Conservation (phyloP, 2,797 vertebrate genomes). For the Bovichtus variegatus region DNA sequence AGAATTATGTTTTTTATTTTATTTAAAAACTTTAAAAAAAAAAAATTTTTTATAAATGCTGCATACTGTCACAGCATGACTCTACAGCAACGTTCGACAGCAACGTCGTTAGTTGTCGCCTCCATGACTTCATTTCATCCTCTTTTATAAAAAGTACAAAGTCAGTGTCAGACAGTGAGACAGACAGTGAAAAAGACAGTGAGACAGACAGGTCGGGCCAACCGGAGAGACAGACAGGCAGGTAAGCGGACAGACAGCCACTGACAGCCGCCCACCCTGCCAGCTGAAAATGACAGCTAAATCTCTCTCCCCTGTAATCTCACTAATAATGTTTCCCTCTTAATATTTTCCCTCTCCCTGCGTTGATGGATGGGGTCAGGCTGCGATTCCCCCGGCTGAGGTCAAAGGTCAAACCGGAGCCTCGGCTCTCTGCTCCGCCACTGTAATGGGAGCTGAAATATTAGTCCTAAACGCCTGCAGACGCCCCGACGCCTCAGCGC, state of each 20-base stretch:
- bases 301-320: slow-evolving; percentile 51
- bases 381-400: slow-evolving; percentile 64
- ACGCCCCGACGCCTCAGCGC: slow-evolving; percentile 67
- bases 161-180: not conserved
- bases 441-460: slow-evolving; percentile 86
- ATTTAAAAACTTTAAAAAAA: too few species aligned
- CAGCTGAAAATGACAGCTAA: slow-evolving; percentile 40
- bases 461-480: slow-evolving; percentile 75
- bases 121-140: not conserved
- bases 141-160: not conserved
- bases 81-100: not conserved
- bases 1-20: not conserved
- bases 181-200: slow-evolving; percentile 1
- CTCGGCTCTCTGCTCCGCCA: slow-evolving; percentile 64
- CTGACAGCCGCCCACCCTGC: slow-evolving; percentile 3
- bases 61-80: not conserved
- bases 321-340: slow-evolving; percentile 68
- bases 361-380: slow-evolving; percentile 83
- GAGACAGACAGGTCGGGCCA: not conserved
- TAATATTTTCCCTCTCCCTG: slow-evolving; percentile 59
- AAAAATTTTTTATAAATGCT: too few species aligned
- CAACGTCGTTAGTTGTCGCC: not conserved
- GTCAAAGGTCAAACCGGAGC: slow-evolving; percentile 71
- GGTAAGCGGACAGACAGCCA: slow-evolving; percentile 12
- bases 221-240: not conserved